phyloP scores from a whole-genome alignment of 2,797 vertebrate species.

The Chaunax sp. region DNA sequence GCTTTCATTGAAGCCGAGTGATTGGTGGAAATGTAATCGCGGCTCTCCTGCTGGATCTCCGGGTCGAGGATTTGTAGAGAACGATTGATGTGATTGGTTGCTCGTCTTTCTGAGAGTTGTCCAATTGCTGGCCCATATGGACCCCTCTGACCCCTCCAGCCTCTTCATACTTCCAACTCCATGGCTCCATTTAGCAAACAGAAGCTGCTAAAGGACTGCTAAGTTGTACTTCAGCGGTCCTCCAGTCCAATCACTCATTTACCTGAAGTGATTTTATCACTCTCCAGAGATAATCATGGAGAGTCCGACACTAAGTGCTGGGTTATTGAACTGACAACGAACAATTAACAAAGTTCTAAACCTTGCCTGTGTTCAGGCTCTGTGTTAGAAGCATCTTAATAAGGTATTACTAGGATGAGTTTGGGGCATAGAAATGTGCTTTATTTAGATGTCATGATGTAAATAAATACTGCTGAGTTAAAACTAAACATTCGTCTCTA shows the following conservation, averaged over 20 bases:
- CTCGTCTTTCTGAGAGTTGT: conserved; percentile 67
- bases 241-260: conserved; percentile 85
- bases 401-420: conserved; percentile 58
- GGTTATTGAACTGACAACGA: conserved; percentile 71
- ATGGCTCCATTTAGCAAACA: conserved; percentile 83
- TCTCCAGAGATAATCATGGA: conserved; percentile 81
- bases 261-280: conserved; percentile 85
- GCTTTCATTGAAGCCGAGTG: conserved; percentile 72
- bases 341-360: conserved; percentile 80
- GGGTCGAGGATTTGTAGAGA: conserved; percentile 72
- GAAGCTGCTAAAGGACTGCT: conserved; percentile 82
- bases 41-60: conserved; percentile 71
- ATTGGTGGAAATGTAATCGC: conserved; percentile 77
- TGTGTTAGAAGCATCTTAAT: conserved; percentile 48
- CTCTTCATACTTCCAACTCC: conserved; percentile 81
- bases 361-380: conserved; percentile 47
- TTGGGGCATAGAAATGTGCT: conserved; percentile 41
- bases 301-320: conserved; percentile 76
- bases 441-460: conserved; percentile 74
- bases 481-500: conserved; percentile 77
- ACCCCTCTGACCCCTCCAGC: conserved; percentile 74
- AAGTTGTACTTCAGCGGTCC: conserved; percentile 82
- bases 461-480: conserved; percentile 76
- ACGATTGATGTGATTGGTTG: conserved; percentile 73
- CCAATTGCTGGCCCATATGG: conserved; percentile 71